phyloP scores from a whole-genome alignment of 1,140 invertebrate genomes.

The Drosophila sucinea region DNA sequence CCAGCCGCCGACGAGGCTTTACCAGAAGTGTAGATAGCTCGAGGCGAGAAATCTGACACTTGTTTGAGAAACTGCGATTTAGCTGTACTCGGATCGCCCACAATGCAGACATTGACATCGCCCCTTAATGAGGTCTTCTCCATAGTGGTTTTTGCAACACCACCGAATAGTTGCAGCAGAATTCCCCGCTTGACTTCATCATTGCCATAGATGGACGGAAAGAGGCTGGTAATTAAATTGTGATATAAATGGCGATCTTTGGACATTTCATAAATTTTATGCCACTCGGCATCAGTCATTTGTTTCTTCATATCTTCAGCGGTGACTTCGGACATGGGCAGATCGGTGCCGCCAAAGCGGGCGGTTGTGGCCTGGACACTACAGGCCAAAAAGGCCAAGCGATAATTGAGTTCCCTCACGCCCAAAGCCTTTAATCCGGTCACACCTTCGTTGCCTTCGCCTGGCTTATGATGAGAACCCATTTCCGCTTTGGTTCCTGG shows the following conservation, averaged over 20 bases:
- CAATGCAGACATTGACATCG: conserved; percentile 99
- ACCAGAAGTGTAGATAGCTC: conserved; percentile 99
- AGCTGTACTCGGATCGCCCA: conserved; percentile 99
- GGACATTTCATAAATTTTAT: conserved; percentile 98
- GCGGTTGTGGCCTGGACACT: conserved; percentile 94
- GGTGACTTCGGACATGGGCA: conserved; percentile 91
- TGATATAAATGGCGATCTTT: conserved; percentile 95
- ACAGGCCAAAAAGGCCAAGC: conserved; percentile 97
- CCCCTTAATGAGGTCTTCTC: conserved; percentile 95
- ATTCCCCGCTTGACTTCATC: conserved; percentile 99
- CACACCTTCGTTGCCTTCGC: conserved; percentile 94
- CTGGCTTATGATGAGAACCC: conserved; percentile 88
- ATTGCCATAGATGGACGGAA: conserved; percentile 98
- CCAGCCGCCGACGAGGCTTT: conserved; percentile 99
- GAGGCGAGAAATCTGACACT: conserved; percentile 97
- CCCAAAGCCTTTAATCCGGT: conserved; percentile 96
- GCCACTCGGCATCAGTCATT: conserved; percentile 98
- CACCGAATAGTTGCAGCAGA: conserved; percentile 98
- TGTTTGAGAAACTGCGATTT: conserved; percentile 99
- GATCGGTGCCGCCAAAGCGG: conserved; percentile 91
- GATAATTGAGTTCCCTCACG: conserved; percentile 97
- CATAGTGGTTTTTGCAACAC: conserved; percentile 96
- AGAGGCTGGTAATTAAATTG: conserved; percentile 96
- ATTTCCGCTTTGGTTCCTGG: conserved; percentile 94
- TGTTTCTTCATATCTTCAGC: conserved; percentile 96